phyloP scores from a whole-genome alignment of 2,888 invertebrate genomes.

The Eristalinus aeneus region DNA sequence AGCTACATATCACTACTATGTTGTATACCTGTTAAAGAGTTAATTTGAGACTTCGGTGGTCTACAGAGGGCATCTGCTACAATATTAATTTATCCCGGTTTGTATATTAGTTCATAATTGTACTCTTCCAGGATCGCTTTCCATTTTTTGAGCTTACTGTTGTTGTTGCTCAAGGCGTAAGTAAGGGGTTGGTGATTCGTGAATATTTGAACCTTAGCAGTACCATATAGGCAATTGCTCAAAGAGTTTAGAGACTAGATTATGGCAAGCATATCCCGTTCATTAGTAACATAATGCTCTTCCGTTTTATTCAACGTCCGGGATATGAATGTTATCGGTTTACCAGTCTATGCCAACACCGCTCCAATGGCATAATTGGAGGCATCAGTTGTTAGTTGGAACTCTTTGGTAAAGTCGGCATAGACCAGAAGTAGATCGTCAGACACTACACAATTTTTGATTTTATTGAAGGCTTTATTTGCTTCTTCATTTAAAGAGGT shows the following conservation, averaged over 20 bases:
- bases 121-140: conserved; percentile 45
- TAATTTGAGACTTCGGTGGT: conserved; percentile 6
- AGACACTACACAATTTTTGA: conserved; percentile 26
- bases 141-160: conserved; percentile 51
- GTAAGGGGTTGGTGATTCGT: too few relatives aligned
- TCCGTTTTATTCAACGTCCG: conserved; percentile 40
- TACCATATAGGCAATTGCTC: conserved; percentile 59
- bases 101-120: conserved; percentile 56
- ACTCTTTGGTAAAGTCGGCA: conserved; percentile 63
- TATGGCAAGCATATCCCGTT: conserved; percentile 40
- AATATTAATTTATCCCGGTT: conserved; percentile 20
- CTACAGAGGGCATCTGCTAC: conserved; percentile 12
- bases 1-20: neutral
- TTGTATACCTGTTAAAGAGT: neutral
- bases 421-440: conserved; percentile 25
- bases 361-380: conserved; percentile 59
- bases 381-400: conserved; percentile 58
- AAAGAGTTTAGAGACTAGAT: conserved; percentile 18
- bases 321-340: conserved; percentile 4
- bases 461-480: conserved; percentile 15
- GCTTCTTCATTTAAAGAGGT: conserved; percentile 5
- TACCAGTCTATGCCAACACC: neutral
- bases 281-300: conserved; percentile 46
- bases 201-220: conserved; percentile 35
- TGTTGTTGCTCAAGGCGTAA: conserved; percentile 48